Evolutionary conservation across 2,113 vertebrate species (phyloP).

Genomic region (Macaca fascicularis): T2T-MFA8v1.1 NC_088379.1:65931001-65931500

Average conservation of each 20-base stretch:
- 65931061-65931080: neutral
- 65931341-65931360: neutral
- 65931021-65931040: neutral
- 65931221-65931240: neutral
- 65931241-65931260: neutral
- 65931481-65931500: neutral
- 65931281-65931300: neutral
- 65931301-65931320: neutral
- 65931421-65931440: neutral
- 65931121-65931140: neutral
- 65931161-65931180: neutral
- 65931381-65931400: neutral
- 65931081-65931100: neutral
- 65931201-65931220: neutral
- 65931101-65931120: neutral
- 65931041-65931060: neutral
- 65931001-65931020: neutral
- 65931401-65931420: neutral
- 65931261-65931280: neutral
- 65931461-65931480: neutral
- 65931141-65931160: constrained; percentile 12
- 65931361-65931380: neutral
- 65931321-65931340: neutral
- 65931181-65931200: constrained; percentile 3
- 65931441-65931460: neutral